Base-by-base conservation (phyloP, 2,797 vertebrate genomes). In the Xerus rutilus region DNA sequence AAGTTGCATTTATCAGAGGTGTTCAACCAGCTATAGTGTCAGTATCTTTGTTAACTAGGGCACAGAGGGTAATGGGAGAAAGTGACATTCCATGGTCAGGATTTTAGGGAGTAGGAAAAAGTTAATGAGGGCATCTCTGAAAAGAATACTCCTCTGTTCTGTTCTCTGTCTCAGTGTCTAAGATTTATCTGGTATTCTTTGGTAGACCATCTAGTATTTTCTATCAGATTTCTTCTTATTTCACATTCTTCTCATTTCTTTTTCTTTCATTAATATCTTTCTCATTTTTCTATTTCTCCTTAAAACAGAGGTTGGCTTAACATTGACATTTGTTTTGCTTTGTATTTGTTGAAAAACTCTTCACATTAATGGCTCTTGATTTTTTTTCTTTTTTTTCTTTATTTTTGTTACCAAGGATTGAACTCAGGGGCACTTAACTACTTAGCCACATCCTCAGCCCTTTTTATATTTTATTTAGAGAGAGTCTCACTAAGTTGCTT, bases 101-200 rank as follows among this genome's bases (percentile, higher is more conserved):
- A 81, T 73, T 28, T 49, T 47, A 82, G 47, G 43, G 7, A 89
- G 1, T 12, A 72, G 6, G 28, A 57, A 30, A 59, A 69, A 15
- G 11, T 72, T 65, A 49, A 35, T 13, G n/a, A 45, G 32, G 8
- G 21, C 14, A 9, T 30, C 15, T 87, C 10, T 35, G 3, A 64
- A 39, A 70, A 47, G 77, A 32, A 20, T 14, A 8, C 7, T 45
- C 17, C 9, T 84, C 14, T 59, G 11, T 43, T 9, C 32, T 45
- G 14, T 32, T n/a, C 0, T 72, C 4, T 52, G 2, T 49, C 49
- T 11, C 35, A 20, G 0, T 35, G 9, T 23, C 18, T 45, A 25
- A 49, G 14, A 43, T 32, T 49, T 49, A 62, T 69, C 25, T 89
- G 32, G 8, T 12, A 78, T 0, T n/a, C 32, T 35, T 74, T 64